These are phyloP conservation scores for Tromatobia lineatoria DNA, from an alignment of 2,888 invertebrate species.

Conservation along the genomic window DNA sequence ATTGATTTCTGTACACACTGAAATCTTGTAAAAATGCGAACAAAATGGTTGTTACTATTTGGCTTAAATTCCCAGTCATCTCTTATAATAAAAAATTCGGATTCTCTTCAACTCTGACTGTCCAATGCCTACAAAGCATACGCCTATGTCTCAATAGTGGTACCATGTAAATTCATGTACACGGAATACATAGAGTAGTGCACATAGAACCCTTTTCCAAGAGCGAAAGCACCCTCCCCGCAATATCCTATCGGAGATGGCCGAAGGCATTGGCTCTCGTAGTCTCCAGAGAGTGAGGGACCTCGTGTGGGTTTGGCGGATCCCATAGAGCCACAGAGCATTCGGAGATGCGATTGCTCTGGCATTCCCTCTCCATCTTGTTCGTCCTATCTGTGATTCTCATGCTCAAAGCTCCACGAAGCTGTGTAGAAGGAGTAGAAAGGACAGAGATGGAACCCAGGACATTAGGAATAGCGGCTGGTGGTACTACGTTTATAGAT, in stretches of 20 bases:
- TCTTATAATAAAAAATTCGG: background rate
- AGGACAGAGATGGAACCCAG: constrained; percentile 50
- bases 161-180: background rate
- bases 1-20: too few relatives aligned
- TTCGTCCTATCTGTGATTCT: constrained; percentile 33
- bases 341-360: constrained; percentile 43
- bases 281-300: constrained; percentile 33
- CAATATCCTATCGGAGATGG: constrained; percentile 49
- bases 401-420: constrained; percentile 49
- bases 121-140: background rate
- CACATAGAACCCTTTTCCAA: constrained; percentile 25
- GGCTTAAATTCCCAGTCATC: background rate
- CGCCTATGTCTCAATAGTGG: background rate
- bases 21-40: too few relatives aligned
- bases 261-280: constrained; percentile 42
- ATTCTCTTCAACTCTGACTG: background rate
- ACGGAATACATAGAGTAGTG: background rate
- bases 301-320: constrained; percentile 27
- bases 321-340: constrained; percentile 9
- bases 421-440: constrained; percentile 21
- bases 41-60: background rate
- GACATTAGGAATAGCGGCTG: constrained; percentile 50
- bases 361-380: constrained; percentile 37
- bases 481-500: constrained; percentile 8
- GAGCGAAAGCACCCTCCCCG: constrained; percentile 11